phyloP scores from a whole-genome alignment of 2,888 invertebrate species.

The Gonocerus acuteangulatus region DNA sequence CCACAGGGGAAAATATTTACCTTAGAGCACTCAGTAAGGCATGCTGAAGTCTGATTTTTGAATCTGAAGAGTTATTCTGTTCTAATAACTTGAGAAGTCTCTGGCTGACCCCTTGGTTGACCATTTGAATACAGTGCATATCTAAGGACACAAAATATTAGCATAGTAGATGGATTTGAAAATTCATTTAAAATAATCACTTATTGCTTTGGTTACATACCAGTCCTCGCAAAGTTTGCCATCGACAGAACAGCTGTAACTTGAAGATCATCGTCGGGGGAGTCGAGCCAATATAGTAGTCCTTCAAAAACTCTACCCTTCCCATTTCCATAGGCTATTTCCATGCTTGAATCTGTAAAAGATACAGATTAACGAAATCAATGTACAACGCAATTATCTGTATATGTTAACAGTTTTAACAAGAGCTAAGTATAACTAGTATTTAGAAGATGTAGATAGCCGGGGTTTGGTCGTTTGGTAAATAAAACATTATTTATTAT shows the following conservation, averaged over 20 bases:
- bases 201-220: constrained; percentile 41
- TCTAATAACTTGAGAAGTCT: constrained; percentile 50
- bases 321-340: constrained; percentile 67
- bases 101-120: constrained; percentile 65
- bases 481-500: too few relatives aligned
- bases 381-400: too few relatives aligned
- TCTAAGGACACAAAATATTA: constrained; percentile 47
- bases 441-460: too few relatives aligned
- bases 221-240: constrained; percentile 80
- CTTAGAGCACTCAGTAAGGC: constrained; percentile 66
- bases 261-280: constrained; percentile 63
- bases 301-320: constrained; percentile 62
- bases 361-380: too few relatives aligned
- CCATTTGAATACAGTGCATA: constrained; percentile 74
- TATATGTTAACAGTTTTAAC: too few relatives aligned
- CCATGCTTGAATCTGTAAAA: constrained; percentile 74
- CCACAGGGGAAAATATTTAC: too few relatives aligned
- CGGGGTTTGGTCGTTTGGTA: too few relatives aligned
- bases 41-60: constrained; percentile 60
- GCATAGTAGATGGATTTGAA: too few relatives aligned
- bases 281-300: constrained; percentile 70
- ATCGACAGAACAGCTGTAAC: constrained; percentile 77
- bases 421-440: too few relatives aligned
- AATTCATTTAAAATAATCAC: too few relatives aligned
- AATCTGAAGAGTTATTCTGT: constrained; percentile 52